phyloP scores from a whole-genome alignment of 37 sponge, comb jelly and placozoan genomes.

The Ephydatia muelleri region DNA sequence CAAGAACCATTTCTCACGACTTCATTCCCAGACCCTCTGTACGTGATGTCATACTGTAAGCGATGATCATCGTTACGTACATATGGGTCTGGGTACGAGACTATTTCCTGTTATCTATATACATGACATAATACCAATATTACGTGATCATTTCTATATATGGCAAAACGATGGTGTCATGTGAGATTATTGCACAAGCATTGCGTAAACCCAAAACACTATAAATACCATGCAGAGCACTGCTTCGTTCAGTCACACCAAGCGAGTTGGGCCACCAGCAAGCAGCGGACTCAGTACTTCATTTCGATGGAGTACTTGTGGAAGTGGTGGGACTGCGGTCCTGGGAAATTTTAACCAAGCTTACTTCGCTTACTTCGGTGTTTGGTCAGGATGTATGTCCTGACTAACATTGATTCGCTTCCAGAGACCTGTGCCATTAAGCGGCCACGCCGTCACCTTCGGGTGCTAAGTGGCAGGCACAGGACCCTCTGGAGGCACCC shows the following conservation, averaged over 20 bases:
- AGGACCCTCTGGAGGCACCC: constrained; percentile 63
- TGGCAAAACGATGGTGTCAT: neutral
- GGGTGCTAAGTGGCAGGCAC: constrained; percentile 80
- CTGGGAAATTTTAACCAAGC: constrained; percentile 18
- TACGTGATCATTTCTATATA: neutral
- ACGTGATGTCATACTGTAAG: no score
- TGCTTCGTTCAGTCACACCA: neutral
- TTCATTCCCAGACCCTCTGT: no score
- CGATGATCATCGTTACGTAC: no score
- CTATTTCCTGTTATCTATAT: no score
- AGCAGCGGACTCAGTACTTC: constrained; percentile 10
- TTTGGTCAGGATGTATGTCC: neutral
- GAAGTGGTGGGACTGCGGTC: neutral
- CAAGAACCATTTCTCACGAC: no score
- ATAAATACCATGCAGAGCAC: neutral
- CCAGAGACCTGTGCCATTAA: constrained; percentile 40
- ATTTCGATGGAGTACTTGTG: constrained; percentile 8
- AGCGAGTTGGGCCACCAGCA: neutral
- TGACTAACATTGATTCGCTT: constrained; percentile 38
- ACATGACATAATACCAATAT: no score
- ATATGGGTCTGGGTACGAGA: no score
- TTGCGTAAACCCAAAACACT: neutral
- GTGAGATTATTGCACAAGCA: neutral
- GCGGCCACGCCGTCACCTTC: constrained; percentile 77
- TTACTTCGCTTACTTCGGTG: constrained; percentile 80